Evolutionary conservation across 2,797 vertebrate genomes (phyloP).

Genomic region (Sphenodon punctatus): DNA sequence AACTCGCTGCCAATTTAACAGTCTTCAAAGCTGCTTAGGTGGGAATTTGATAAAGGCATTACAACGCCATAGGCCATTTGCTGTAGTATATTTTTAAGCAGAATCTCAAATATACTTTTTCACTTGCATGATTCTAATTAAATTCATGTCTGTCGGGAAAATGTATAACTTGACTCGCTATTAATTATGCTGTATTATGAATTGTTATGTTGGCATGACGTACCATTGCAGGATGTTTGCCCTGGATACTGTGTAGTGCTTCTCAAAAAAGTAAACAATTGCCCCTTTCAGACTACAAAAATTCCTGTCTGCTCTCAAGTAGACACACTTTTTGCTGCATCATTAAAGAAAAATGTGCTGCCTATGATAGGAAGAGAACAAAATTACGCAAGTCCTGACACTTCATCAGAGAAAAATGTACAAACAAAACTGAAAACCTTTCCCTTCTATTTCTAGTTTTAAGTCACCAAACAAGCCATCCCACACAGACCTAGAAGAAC

Average conservation of each 20-base stretch:
- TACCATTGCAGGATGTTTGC: background rate
- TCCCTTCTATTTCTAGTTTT: background rate
- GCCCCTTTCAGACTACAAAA: slow-evolving; percentile 36
- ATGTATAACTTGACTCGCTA: background rate
- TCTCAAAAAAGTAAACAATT: slow-evolving; percentile 44
- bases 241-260: background rate
- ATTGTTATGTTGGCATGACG: slow-evolving; percentile 10
- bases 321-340: background rate
- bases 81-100: background rate
- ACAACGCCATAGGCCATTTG: background rate
- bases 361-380: slow-evolving; percentile 34
- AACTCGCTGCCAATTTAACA: background rate
- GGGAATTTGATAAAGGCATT: background rate
- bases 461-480: slow-evolving; percentile 7
- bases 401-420: slow-evolving; percentile 21
- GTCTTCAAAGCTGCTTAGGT: background rate
- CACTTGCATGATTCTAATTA: background rate
- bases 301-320: background rate
- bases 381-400: slow-evolving; percentile 13
- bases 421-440: slow-evolving; percentile 23
- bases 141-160: background rate
- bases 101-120: background rate
- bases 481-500: slow-evolving; percentile 2
- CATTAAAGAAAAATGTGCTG: slow-evolving; percentile 53
- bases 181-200: slow-evolving; percentile 28